Base-by-base conservation (phyloP, 2,888 invertebrate species). In the Chaitophorus viminalis region DNA sequence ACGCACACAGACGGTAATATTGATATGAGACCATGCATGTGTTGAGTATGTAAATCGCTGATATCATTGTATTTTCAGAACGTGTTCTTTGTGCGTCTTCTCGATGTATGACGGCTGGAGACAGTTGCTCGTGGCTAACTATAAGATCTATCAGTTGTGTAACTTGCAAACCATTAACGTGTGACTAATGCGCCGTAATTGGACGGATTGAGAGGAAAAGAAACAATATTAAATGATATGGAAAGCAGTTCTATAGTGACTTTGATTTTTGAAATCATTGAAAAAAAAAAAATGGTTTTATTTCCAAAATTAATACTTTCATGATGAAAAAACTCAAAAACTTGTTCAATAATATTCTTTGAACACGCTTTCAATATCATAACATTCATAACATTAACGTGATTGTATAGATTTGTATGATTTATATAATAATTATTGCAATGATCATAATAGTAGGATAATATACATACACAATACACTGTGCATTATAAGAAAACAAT, bases 1-100 rank as follows among this genome's bases (percentile, higher is more conserved):
- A 39, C 14, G 46, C 14, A 46, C 14, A 46, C 14, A 46, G 14
- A 14, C 0, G 11, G 14, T 46, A 14, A 14, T 46, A 46, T n/a
- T 14, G 14, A 11, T 46, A 46, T 46, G 46, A 14, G 46, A n/a
- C n/a, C 46, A 14, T 46, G 46, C 70, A 78, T 68, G 78, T 70
- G 78, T 46, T 54, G 46, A 31, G 21, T 39, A 68, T 85, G 85
- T 68, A 85, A 85, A 77, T 85, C 70, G 33, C 60, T 18, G 36
- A 54, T 60, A 75, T 60, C 11, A 83, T 83, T 75, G 75, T 39
- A 46, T 46, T 46, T 83, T 11, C 25, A 21, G 52, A 52, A 82
- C 31, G 70, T 82, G 46, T 70, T 29, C 65, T 68, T 52, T 72
- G 31, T 70, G 82, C 33, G 70, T 82, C 46, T 72, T 52, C 39